Percentiles rank a stretch among this genome's conserved stretches.
These are phyloP conservation scores for Acrocephalus arundinaceus DNA, from an alignment of 2,113 vertebrate genomes.

Conservation along the genomic window DNA sequence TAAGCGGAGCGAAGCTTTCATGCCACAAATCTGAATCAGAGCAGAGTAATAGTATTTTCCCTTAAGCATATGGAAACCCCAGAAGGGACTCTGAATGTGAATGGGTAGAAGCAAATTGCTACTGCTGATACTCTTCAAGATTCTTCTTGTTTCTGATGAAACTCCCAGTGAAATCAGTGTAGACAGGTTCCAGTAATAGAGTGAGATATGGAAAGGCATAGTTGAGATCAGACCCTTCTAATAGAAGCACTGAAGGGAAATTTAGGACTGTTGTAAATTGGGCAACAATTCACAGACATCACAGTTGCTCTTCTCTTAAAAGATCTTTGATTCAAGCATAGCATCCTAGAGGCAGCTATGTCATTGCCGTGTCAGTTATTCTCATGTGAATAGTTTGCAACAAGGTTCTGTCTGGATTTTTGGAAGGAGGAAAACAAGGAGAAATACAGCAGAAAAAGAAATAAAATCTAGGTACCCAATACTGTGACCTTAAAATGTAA, in stretches of 20 bases:
- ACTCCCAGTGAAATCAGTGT: background rate
- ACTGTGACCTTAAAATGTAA: background rate
- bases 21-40: background rate
- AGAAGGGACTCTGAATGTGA: background rate
- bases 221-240: background rate
- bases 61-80: background rate
- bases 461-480: background rate
- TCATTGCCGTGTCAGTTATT: background rate
- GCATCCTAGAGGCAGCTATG: background rate
- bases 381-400: background rate
- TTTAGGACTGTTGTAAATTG: background rate
- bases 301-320: background rate
- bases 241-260: background rate
- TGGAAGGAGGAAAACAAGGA: background rate
- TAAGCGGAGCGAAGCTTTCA: background rate
- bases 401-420: background rate
- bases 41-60: slow-evolving; percentile 4
- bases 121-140: background rate
- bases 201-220: background rate
- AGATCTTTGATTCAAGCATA: background rate
- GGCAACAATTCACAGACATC: background rate
- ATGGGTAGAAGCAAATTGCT: slow-evolving; percentile 1
- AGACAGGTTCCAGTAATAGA: background rate
- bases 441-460: background rate
- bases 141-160: background rate